phyloP scores from a whole-genome alignment of 1,140 invertebrate genomes.

The Lordiphosa collinella region DNA sequence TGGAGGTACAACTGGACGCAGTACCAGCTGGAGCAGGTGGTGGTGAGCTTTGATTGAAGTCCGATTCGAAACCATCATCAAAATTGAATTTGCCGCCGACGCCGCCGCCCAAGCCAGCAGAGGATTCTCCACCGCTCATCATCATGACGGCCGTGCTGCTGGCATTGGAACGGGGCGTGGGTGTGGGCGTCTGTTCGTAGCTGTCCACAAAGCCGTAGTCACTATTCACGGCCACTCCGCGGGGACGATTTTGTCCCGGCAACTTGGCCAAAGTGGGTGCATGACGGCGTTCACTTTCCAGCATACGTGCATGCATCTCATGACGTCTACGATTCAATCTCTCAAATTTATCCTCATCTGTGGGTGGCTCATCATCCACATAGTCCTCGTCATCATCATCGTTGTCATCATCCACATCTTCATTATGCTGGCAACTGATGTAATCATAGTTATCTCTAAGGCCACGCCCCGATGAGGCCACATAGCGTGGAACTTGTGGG shows the following conservation, averaged over 20 bases:
- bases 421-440: constrained; percentile 44
- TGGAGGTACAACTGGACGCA: constrained; percentile 72
- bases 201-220: constrained; percentile 75
- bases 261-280: constrained; percentile 49
- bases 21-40: constrained; percentile 70
- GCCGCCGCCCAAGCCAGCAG: constrained; percentile 28
- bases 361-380: constrained; percentile 68
- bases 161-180: constrained; percentile 67
- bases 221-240: constrained; percentile 40
- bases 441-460: constrained; percentile 72
- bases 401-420: constrained; percentile 45
- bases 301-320: constrained; percentile 77
- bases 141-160: constrained; percentile 54
- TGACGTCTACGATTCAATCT: constrained; percentile 67
- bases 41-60: constrained; percentile 78
- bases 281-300: constrained; percentile 66
- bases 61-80: constrained; percentile 79
- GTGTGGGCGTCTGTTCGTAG: constrained; percentile 73
- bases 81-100: constrained; percentile 67
- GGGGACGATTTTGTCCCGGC: constrained; percentile 39
- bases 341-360: constrained; percentile 77
- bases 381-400: constrained; percentile 74
- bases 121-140: constrained; percentile 59
- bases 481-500: constrained; percentile 28
- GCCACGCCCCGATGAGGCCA: constrained; percentile 30